Conservation (phyloP, 2,797 vertebrate species). For the Benthosema pterotum region DNA sequence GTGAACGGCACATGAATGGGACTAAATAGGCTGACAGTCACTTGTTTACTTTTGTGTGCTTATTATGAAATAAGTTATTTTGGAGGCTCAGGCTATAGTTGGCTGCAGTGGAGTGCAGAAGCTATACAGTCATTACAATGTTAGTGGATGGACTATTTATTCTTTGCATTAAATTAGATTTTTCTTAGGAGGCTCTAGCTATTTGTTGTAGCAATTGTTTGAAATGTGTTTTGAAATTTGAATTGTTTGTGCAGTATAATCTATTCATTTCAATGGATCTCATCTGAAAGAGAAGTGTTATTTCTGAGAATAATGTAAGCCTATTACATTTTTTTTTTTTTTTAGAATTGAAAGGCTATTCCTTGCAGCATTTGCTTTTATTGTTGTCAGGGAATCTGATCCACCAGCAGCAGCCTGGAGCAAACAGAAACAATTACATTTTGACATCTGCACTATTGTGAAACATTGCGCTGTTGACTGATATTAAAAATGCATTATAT, state of each 20-base stretch:
- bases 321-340: background rate
- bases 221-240: too few species aligned
- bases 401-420: background rate
- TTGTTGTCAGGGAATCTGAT: background rate
- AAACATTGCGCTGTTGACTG: conserved; percentile 26
- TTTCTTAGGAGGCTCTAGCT: background rate
- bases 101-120: background rate
- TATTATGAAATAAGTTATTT: background rate
- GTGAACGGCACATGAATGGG: conserved; percentile 27
- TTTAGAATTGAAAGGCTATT: background rate
- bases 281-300: background rate
- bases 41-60: conserved; percentile 17
- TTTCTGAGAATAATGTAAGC: background rate
- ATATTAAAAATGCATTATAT: conserved; percentile 42
- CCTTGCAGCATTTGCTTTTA: background rate
- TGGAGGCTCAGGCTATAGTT: background rate
- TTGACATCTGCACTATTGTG: conserved; percentile 6
- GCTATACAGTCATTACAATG: background rate
- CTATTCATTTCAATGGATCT: background rate
- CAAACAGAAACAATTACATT: background rate
- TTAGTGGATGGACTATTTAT: background rate
- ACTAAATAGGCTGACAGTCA: conserved; percentile 3
- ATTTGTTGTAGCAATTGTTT: background rate
- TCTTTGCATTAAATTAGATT: conserved; percentile 6
- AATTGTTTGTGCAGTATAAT: too few species aligned